Conservation (phyloP, 2,888 invertebrate species). For the Drymonia ruficornis region DNA sequence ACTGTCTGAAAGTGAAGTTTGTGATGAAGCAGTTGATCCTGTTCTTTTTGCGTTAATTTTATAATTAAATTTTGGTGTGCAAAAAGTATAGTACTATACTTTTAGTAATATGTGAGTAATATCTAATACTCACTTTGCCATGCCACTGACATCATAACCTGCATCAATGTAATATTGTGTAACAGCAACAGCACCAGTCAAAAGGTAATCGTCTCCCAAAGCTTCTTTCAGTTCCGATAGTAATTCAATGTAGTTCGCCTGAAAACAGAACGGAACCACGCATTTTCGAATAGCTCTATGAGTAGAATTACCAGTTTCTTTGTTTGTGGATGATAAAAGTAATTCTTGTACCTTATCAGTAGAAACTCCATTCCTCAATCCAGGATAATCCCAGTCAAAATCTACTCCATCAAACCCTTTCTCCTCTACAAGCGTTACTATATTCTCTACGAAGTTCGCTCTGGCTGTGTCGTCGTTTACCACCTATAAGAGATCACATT, state of each 20-base stretch:
- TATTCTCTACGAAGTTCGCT: neutral
- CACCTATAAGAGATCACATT: neutral
- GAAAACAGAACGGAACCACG: neutral
- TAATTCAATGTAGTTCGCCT: neutral
- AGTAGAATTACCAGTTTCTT: no score
- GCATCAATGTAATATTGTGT: neutral
- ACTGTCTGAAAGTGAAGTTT: no score
- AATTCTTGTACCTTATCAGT: neutral
- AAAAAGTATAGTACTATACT: no score
- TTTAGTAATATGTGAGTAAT: no score
- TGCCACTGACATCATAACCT: neutral
- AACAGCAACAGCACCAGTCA: neutral
- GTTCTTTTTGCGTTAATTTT: no score
- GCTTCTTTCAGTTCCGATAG: neutral
- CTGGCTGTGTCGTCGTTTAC: neutral
- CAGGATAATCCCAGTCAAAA: conserved; percentile 1
- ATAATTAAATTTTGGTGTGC: no score
- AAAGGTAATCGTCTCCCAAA: neutral
- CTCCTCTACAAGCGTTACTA: neutral
- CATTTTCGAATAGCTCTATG: no score
- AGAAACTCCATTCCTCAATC: neutral
- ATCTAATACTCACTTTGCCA: neutral
- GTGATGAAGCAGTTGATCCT: no score
- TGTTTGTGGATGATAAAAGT: neutral
- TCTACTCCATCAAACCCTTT: neutral